Evolutionary conservation across 1,140 invertebrate genomes (phyloP), one percentile per base, ranked within the genome.

Genomic region (Drosophila suzukii): DNA sequence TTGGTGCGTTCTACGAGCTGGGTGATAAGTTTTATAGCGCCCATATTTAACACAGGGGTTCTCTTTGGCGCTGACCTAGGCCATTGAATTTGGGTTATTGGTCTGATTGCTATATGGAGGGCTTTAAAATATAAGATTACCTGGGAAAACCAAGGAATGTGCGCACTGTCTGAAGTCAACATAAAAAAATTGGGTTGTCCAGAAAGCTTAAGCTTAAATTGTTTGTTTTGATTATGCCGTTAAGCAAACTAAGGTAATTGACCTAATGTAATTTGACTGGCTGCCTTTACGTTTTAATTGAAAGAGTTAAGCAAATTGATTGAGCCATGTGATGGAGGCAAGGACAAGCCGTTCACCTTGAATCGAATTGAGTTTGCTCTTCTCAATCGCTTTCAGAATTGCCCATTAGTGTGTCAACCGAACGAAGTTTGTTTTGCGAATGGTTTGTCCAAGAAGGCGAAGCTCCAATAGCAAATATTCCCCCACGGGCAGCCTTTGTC

Each of bases 31-130:
- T 74, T 54, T 62, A 74, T 30, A 17, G 13, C 10, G 34, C 2
- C 27, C 38, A 34, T 11, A 32, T 44, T 36, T 36, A 12, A 15
- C 34, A 32, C 41, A 41, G 56, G 8, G 47, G 20, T 50, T 24
- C 39, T 49, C 27, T 80, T 85, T 57, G 81, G 77, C 46, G 81
- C 81, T 84, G 81, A 84, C 81, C 81, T 84, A 85, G 73, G 47
- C 73, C 62, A 85, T 67, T 59, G 41, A 13, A 68, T 17, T 63
- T 59, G 32, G 49, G 57, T 41, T 71, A 61, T 62, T 60, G 8
- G 24, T 61, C 53, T 81, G 63, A 75, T 75, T 68, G 36, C 41
- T 70, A 32, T 51, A 70, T 59, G 57, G 60, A 36, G 12, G 32
- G 39, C 41, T 39, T 8, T 70, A 70, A 55, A 68, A 38, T n/a